Base-by-base conservation (phyloP, 1,140 invertebrate genomes). In the Aphelenchoides besseyi region DNA sequence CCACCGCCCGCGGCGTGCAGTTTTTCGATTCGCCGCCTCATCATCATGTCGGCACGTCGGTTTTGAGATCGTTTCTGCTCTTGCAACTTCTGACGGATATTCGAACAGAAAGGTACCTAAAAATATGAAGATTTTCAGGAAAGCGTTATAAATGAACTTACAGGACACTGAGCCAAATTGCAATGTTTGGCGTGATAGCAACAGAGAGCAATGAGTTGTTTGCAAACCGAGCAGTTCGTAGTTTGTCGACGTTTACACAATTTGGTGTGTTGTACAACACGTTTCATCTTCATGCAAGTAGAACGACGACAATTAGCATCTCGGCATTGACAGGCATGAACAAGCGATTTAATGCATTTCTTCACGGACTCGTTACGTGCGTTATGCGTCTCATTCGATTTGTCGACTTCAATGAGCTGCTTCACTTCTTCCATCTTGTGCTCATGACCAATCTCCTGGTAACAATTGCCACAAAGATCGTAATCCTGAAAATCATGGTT, bases 161-260 rank as follows among this genome's bases (percentile, higher is more conserved):
- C 72, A 71, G 9, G 8, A 71, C 41, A 84, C 28, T 59, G 54
- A 8, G 54, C 70, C 75, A 74, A 87, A 64, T 91, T 90, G 88
- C 96, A 99, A 88, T 97, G 93, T 87, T 97, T 98, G 2, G 96
- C 95, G 86, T 99, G 96, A 86, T 97, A 98, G 86, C 94, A 97
- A 83, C 96, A 98, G 23, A 98, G 87, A 2, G 95, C 95, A 81
- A 98, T 95, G 32, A 98, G 90, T 84, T 98, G 96, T 86, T 98
- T 98, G 88, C 96, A 99, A 77, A 98, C 96, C 8, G 93, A 92
- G 86, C 96, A 99, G 76, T 93, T 93, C 84, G 82, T 73, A 64
- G 94, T 95, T 30, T 92, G 94, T 86, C 96, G 96, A 70, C 92
- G 88, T 85, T 96, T 96, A 88, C 96, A 99, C 73, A 79, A 78